Evolutionary conservation across 2,888 invertebrate species (phyloP).

Genomic region (Drosophila helvetica): DNA sequence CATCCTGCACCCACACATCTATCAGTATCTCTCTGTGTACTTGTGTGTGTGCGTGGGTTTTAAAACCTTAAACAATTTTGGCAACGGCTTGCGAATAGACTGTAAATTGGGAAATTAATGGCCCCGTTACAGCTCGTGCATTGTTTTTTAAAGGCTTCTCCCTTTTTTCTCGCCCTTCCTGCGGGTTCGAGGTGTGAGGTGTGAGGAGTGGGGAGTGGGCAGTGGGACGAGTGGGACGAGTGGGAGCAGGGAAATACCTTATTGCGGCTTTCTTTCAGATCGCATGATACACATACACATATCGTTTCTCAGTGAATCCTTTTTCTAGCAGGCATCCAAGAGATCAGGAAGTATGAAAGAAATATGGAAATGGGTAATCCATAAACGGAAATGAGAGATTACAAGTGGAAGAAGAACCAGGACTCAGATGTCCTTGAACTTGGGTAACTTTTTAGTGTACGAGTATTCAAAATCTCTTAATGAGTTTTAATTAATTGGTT

Average conservation of each 20-base stretch:
- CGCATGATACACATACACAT: background rate
- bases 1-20: slow-evolving; percentile 41
- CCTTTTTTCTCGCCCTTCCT: slow-evolving; percentile 13
- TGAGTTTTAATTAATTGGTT: no score
- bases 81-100: slow-evolving; percentile 78
- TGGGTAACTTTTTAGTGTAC: no score
- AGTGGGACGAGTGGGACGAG: background rate
- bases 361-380: no score
- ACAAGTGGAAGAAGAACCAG: no score
- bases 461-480: no score
- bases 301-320: background rate
- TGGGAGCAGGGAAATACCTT: background rate
- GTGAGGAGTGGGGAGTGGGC: background rate
- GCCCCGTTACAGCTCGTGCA: slow-evolving; percentile 77
- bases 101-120: slow-evolving; percentile 77
- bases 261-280: background rate
- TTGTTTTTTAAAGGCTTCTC: slow-evolving; percentile 77
- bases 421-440: no score
- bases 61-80: slow-evolving; percentile 79
- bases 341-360: background rate
- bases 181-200: background rate
- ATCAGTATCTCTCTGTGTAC: slow-evolving; percentile 43
- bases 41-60: slow-evolving; percentile 55
- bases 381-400: no score
- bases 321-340: background rate